phyloP scores from a whole-genome alignment of 2,797 vertebrate species.

The Glyptemys insculpta region DNA sequence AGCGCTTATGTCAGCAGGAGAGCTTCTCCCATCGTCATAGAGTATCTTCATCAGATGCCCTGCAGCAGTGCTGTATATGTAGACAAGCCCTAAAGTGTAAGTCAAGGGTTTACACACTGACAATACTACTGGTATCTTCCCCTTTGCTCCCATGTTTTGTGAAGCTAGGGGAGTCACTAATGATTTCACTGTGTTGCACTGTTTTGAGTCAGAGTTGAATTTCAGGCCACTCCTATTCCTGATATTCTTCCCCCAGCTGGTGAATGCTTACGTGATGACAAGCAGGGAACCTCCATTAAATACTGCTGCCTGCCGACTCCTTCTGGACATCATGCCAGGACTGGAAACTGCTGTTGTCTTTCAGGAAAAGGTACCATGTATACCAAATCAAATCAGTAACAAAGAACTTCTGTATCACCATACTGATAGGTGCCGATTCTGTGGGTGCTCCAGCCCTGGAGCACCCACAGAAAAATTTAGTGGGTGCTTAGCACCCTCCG shows the following conservation, averaged over 20 bases:
- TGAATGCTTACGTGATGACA: slow-evolving; percentile 98
- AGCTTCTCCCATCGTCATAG: too few species aligned
- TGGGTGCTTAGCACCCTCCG: too few species aligned
- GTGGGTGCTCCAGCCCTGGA: too few species aligned
- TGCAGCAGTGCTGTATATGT: too few species aligned
- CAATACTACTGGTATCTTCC: neutral
- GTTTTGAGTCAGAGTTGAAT: slow-evolving; percentile 53
- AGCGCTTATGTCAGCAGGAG: too few species aligned
- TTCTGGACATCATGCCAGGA: slow-evolving; percentile 98
- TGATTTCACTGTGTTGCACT: slow-evolving; percentile 15
- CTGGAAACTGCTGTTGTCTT: slow-evolving; percentile 98
- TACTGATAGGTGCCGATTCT: too few species aligned
- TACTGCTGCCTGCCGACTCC: slow-evolving; percentile 94
- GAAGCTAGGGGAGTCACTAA: slow-evolving; percentile 1
- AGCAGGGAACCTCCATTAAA: slow-evolving; percentile 95
- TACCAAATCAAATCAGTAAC: neutral
- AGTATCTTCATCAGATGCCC: too few species aligned
- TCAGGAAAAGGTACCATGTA: slow-evolving; percentile 93
- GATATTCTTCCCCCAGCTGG: slow-evolving; percentile 84
- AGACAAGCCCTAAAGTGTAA: neutral
- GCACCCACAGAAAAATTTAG: too few species aligned
- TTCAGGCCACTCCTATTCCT: slow-evolving; percentile 45
- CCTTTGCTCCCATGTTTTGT: neutral
- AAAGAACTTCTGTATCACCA: too few species aligned
- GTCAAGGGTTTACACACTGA: neutral